Base-by-base conservation (phyloP, 2,113 vertebrate species). In the Phalacrocorax aristotelis region DNA sequence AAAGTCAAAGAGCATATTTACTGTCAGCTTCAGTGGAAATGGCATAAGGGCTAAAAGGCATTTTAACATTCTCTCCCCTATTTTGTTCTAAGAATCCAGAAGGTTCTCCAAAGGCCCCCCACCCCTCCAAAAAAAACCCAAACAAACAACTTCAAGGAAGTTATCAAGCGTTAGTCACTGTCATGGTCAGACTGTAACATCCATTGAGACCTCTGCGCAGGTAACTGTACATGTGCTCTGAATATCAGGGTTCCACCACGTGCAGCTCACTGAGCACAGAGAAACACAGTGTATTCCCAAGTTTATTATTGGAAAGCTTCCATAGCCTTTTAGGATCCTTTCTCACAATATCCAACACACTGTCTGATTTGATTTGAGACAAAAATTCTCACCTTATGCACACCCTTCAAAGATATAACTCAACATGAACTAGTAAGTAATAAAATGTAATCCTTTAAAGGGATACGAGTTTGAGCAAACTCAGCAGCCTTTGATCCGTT, bases 1-100 rank as follows among this genome's bases (percentile, higher is more conserved):
- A 55, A 92, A 91, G 74, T 58, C 83, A 83, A 77, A 91, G 80
- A 81, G 57, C 12, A 34, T n/a, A 66, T 94, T 87, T 92, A 71
- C 51, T 2, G 0, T 79, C 69, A 84, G 38, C 55, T 75, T 95
- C 80, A 81, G 32, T 52, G 51, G 46, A 93, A 97, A 71, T 26
- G 8, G 44, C 51, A 23, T 14, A 70, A 92, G 22, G 48, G 62
- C 58, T 58, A 93, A 74, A 52, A 83, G 18, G 12, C 20, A 62
- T 83, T 94, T 85, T 54, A 77, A 75, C 8, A 1, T 17, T 65
- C 86, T 58, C 57, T 55, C 3, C 9, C 5, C 23, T 40, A 3
- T 60, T 90, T 87, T 91, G 29, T 42, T 91, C 46, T 40, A 70
- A 34, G 54, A 87, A 48, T 51, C 12, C 48, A 61, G 34, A 54